A percentile compares a stretch with the other conserved stretches of the same genome.
phyloP scores from a whole-genome alignment of 2,888 invertebrate genomes.

The Megastigmus dorsalis region DNA sequence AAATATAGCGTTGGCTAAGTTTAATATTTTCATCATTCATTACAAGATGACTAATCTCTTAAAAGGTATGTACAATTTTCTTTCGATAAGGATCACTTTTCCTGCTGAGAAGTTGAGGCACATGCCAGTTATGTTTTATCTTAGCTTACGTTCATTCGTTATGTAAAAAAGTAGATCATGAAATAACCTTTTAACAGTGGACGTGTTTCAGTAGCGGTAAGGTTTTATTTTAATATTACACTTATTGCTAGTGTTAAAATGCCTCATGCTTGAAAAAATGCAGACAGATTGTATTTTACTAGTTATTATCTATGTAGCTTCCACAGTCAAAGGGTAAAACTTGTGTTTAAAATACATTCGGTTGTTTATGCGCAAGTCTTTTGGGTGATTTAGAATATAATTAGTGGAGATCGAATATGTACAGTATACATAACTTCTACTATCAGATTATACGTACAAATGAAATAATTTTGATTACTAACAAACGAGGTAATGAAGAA shows the following conservation, averaged over 20 bases:
- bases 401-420: conserved; percentile 14
- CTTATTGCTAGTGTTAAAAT: too few relatives aligned
- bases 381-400: background rate
- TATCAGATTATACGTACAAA: background rate
- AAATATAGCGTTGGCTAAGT: conserved; percentile 22
- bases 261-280: too few relatives aligned
- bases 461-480: conserved; percentile 5
- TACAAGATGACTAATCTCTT: conserved; percentile 29
- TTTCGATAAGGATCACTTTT: background rate
- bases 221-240: too few relatives aligned
- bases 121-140: conserved; percentile 2
- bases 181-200: background rate
- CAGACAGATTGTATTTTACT: too few relatives aligned
- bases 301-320: too few relatives aligned
- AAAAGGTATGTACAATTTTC: conserved; percentile 22
- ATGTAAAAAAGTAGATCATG: background rate
- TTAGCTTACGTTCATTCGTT: background rate
- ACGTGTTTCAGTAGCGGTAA: background rate
- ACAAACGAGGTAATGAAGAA: conserved; percentile 15
- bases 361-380: background rate
- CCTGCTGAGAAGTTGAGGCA: conserved; percentile 13
- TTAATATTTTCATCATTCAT: conserved; percentile 25
- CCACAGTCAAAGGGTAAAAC: background rate
- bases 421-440: conserved; percentile 16
- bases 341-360: background rate